Conservation (phyloP, 1,140 invertebrate genomes). For the Aphaenogaster rudis region DNA sequence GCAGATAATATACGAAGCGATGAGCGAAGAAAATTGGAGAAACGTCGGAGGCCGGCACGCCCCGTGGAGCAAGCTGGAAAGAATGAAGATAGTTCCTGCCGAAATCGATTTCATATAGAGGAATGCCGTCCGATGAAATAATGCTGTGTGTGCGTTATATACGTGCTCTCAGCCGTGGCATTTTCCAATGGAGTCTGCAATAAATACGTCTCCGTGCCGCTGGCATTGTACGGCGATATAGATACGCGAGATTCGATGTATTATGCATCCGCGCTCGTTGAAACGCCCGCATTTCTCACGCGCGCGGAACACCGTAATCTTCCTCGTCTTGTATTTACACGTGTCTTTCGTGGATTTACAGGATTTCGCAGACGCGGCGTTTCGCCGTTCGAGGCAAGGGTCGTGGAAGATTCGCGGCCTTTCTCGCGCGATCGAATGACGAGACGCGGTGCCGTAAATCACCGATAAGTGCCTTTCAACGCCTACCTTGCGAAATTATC, state of each 20-base stretch:
- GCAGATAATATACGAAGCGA: constrained; percentile 59
- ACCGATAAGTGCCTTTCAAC: constrained; percentile 19
- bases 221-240: constrained; percentile 17
- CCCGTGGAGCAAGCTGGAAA: neutral
- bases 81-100: constrained; percentile 22
- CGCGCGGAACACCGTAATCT: constrained; percentile 56
- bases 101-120: constrained; percentile 71
- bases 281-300: constrained; percentile 47
- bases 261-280: constrained; percentile 60
- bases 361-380: constrained; percentile 59
- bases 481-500: constrained; percentile 18
- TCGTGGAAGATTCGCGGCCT: constrained; percentile 19
- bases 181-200: constrained; percentile 48
- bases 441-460: constrained; percentile 24
- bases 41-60: constrained; percentile 38
- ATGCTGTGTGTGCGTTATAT: constrained; percentile 42
- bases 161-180: constrained; percentile 27
- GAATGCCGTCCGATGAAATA: constrained; percentile 63
- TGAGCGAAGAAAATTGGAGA: constrained; percentile 67
- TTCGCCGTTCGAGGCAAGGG: constrained; percentile 35
- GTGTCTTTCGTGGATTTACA: constrained; percentile 51
- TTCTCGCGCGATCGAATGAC: constrained; percentile 24
- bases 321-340: constrained; percentile 68
- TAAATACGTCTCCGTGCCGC: constrained; percentile 47
- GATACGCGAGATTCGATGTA: constrained; percentile 49